These are phyloP conservation scores for Limosa lapponica DNA, from an alignment of 2,797 vertebrate species.

Conservation along the genomic window DNA sequence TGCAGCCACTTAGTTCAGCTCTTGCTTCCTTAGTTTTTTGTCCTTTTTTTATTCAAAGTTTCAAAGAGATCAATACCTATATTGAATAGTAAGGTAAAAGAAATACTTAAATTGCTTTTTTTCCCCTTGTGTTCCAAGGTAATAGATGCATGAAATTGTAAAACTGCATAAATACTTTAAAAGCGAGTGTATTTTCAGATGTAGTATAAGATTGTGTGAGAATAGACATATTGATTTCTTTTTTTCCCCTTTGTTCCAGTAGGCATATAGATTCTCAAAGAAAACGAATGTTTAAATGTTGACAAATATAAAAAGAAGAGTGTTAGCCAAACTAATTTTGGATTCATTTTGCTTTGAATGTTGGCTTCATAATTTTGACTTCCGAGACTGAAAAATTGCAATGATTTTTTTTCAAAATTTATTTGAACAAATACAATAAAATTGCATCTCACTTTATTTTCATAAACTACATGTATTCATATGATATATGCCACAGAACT, in stretches of 20 bases:
- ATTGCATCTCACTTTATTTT: neutral
- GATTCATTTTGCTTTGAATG: neutral
- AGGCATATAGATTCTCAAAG: neutral
- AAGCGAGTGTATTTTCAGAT: neutral
- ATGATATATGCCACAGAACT: neutral
- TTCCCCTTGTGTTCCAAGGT: neutral
- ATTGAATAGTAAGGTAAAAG: neutral
- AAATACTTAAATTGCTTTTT: neutral
- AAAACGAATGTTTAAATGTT: neutral
- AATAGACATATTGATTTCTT: neutral
- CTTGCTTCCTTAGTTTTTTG: neutral
- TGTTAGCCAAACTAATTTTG: neutral
- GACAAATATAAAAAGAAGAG: neutral
- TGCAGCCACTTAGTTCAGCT: neutral
- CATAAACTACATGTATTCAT: neutral
- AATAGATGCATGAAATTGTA: neutral
- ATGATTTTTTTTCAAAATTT: neutral
- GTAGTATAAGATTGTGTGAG: neutral
- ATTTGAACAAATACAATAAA: neutral
- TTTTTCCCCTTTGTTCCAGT: neutral
- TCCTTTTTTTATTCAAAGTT: neutral
- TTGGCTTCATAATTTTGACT: neutral
- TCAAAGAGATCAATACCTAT: neutral
- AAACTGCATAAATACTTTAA: neutral
- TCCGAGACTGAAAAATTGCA: neutral